Evolutionary conservation across 92 coral and sea anemone genomes (phyloP), one percentile per base, ranked within the genome.

Genomic region (Porites divaricata): DNA sequence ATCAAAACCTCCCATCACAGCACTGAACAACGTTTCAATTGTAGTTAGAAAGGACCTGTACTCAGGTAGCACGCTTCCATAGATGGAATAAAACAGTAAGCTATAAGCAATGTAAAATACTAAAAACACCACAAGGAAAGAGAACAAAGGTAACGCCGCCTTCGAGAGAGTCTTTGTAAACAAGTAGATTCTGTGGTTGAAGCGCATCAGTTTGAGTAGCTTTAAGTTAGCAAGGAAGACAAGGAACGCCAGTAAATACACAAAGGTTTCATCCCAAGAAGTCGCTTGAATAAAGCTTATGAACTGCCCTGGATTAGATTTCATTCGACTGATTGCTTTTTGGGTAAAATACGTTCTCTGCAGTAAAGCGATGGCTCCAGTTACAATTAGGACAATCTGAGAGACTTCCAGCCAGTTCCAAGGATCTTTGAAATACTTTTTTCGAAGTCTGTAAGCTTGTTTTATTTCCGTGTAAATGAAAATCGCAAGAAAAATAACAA

Each of bases 321-420:
- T 87, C 89, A 97, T 89, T 35, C 81, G 77, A 1, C 72, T 53
- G 68, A 95, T 88, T 3, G 96, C 88, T 25, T 74, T 81, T 5
- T 86, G 85, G n/a, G 97, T 90, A n/a, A 81, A 67, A 54, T 26
- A 75, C 41, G 98, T 81, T n/a, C 99, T 91, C 83, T 97, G 92
- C 7, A 91, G 61, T 63, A 95, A 86, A 7, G 98, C 89, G 16
- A 89, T 92, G 17, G 93, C 84, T 19, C 95, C 89, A 11, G 94
- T 89, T 7, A 91, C 20, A 16, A 89, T 90, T n/a, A 91, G 86
- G 10, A 80, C 52, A 54, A 97, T 80, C 63, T 83, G 89, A 9
- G 89, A 50, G 20, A 97, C 48, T 76, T 97, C 99, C 54, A 97
- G 70, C 83, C 93, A 74, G 62, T 97, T 97, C 99, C 99, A 97